Percentiles rank a stretch among this genome's conserved stretches.
These are phyloP conservation scores for Rhinogobio ventralis DNA, from an alignment of 2,797 vertebrate species.

Conservation along the genomic window DNA sequence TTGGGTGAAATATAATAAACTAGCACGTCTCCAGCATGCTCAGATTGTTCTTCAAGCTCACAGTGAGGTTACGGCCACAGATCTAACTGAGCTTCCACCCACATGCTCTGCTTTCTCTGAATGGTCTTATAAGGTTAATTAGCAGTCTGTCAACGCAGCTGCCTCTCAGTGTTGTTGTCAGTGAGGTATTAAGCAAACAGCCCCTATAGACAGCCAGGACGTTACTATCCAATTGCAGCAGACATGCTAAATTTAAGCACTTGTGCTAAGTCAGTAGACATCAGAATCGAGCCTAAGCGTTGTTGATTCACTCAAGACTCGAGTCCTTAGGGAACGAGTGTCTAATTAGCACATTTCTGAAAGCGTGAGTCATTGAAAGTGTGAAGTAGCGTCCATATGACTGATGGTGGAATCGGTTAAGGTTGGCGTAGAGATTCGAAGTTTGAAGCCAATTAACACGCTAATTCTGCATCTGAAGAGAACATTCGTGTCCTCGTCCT, in stretches of 20 bases:
- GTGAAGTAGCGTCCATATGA: conserved; percentile 25
- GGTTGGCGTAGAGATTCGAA: neutral
- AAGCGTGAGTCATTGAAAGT: conserved; percentile 37
- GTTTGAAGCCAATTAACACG: conserved; percentile 21
- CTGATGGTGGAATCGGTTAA: conserved; percentile 3
- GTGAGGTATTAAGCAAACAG: neutral
- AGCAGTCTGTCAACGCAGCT: conserved; percentile 64
- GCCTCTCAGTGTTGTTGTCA: conserved; percentile 48
- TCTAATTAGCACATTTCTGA: conserved; percentile 39
- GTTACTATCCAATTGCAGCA: conserved; percentile 19
- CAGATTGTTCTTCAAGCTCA: neutral
- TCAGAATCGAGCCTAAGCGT: conserved; percentile 3
- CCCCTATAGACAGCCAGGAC: conserved; percentile 15
- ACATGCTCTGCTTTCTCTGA: conserved; percentile 38
- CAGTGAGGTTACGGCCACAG: conserved; percentile 36
- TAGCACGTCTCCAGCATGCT: neutral
- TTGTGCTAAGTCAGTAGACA: conserved; percentile 21
- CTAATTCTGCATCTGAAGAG: conserved; percentile 18
- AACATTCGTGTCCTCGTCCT: conserved; percentile 12
- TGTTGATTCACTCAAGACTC: conserved; percentile 18
- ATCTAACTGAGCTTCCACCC: conserved; percentile 44
- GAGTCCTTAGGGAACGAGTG: conserved; percentile 3
- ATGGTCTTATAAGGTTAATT: conserved; percentile 59
- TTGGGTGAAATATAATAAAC: conserved; percentile 8
- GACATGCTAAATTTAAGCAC: conserved; percentile 33